These are phyloP conservation scores for Hemistola chrysoprasaria DNA, from an alignment of 2,888 invertebrate species.

Conservation along the genomic window DNA sequence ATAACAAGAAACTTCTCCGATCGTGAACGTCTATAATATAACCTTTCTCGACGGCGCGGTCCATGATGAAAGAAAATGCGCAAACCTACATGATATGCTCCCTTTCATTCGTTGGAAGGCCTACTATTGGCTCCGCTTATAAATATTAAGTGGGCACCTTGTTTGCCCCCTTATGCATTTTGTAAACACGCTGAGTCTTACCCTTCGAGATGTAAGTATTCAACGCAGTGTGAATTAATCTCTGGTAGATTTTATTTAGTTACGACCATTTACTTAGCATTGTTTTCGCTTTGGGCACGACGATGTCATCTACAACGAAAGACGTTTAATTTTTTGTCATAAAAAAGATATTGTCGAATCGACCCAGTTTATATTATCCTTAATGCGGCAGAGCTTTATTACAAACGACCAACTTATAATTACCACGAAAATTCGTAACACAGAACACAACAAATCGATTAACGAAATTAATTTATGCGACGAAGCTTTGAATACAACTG, in stretches of 20 bases:
- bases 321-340: too few relatives aligned
- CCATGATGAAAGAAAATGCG: slow-evolving; percentile 19
- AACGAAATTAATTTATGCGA: slow-evolving; percentile 22
- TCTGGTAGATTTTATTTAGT: slow-evolving; percentile 1
- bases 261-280: neutral
- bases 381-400: neutral
- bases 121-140: slow-evolving; percentile 40
- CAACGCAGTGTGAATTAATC: slow-evolving; percentile 2
- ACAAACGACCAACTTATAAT: slow-evolving; percentile 4
- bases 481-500: slow-evolving; percentile 22
- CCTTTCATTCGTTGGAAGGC: slow-evolving; percentile 26
- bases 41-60: slow-evolving; percentile 5
- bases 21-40: slow-evolving; percentile 1
- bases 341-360: too few relatives aligned
- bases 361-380: too few relatives aligned
- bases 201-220: slow-evolving; percentile 3
- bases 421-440: slow-evolving; percentile 12
- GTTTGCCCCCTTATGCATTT: slow-evolving; percentile 49
- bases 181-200: slow-evolving; percentile 37
- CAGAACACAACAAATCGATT: slow-evolving; percentile 19
- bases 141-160: slow-evolving; percentile 48
- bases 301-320: too few relatives aligned
- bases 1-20: slow-evolving; percentile 12
- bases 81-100: slow-evolving; percentile 18
- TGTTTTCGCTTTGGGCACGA: too few relatives aligned